These are phyloP conservation scores for Diglossa cyanea DNA, from an alignment of 2,797 vertebrate species.

Conservation along the genomic window DNA sequence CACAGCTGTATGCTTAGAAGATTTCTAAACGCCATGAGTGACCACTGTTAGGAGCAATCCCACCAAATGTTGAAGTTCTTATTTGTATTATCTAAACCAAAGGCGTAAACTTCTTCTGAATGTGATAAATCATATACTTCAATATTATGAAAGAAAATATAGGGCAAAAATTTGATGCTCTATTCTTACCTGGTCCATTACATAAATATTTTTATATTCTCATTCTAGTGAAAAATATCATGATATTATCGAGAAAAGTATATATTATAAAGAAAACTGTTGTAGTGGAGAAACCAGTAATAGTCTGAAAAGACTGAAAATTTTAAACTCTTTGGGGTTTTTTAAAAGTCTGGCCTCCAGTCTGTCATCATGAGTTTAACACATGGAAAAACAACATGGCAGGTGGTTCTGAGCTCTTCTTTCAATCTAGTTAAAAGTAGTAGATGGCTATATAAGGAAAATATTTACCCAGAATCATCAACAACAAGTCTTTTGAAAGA, in stretches of 20 bases:
- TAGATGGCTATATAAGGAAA: background rate
- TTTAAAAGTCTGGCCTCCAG: background rate
- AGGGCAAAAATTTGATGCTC: background rate
- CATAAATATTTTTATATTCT: background rate
- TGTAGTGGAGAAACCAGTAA: background rate
- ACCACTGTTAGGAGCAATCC: background rate
- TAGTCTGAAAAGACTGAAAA: background rate
- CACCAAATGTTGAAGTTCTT: background rate
- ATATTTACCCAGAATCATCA: background rate
- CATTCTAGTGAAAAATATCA: background rate
- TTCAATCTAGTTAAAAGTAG: conserved; percentile 3
- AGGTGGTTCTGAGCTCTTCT: background rate
- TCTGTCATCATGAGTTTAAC: background rate
- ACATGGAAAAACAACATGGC: background rate
- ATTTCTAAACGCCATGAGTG: background rate
- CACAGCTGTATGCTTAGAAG: background rate
- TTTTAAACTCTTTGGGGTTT: background rate
- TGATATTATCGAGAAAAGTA: background rate
- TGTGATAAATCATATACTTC: background rate
- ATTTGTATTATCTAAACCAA: background rate
- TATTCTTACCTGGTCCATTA: background rate
- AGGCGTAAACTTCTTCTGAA: background rate
- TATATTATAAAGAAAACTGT: background rate
- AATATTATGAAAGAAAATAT: background rate
- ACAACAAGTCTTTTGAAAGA: background rate